These are phyloP conservation scores for Gila orcuttii DNA, from an alignment of 2,113 vertebrate genomes.

Conservation along the genomic window DNA sequence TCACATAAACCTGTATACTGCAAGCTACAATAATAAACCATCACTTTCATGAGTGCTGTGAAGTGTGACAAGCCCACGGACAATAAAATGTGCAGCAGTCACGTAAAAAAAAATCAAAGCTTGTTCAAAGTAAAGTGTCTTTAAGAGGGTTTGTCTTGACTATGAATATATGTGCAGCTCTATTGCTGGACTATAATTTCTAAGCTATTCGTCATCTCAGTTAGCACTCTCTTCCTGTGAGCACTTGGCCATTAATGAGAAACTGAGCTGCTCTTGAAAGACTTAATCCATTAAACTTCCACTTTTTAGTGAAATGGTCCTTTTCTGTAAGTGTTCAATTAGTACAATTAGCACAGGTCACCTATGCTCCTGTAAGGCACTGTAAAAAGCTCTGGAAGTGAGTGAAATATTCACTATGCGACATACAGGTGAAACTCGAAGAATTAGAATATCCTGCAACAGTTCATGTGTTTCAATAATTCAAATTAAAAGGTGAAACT, in stretches of 20 bases:
- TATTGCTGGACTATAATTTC: slow-evolving; percentile 11
- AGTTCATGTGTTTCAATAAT: no score
- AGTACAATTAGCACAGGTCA: neutral
- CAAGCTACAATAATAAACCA: slow-evolving; percentile 22
- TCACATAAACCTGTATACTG: neutral
- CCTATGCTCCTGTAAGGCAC: neutral
- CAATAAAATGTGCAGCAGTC: slow-evolving; percentile 1
- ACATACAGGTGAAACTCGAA: no score
- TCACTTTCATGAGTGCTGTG: neutral
- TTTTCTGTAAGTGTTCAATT: slow-evolving; percentile 28
- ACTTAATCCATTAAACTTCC: slow-evolving; percentile 30
- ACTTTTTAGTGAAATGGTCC: slow-evolving; percentile 17
- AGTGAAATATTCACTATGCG: neutral
- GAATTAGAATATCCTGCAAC: no score
- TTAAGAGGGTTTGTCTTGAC: slow-evolving; percentile 1
- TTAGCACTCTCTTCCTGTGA: slow-evolving; percentile 22
- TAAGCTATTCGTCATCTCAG: slow-evolving; percentile 13
- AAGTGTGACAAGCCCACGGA: slow-evolving; percentile 28
- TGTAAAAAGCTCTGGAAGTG: neutral
- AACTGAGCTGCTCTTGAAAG: slow-evolving; percentile 25
- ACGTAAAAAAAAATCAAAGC: neutral
- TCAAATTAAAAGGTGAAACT: no score
- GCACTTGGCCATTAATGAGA: slow-evolving; percentile 26
- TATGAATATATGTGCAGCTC: slow-evolving; percentile 20
- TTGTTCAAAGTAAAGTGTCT: neutral